phyloP scores from a whole-genome alignment of 2,888 invertebrate genomes.

The Melangyna quadrimaculata region DNA sequence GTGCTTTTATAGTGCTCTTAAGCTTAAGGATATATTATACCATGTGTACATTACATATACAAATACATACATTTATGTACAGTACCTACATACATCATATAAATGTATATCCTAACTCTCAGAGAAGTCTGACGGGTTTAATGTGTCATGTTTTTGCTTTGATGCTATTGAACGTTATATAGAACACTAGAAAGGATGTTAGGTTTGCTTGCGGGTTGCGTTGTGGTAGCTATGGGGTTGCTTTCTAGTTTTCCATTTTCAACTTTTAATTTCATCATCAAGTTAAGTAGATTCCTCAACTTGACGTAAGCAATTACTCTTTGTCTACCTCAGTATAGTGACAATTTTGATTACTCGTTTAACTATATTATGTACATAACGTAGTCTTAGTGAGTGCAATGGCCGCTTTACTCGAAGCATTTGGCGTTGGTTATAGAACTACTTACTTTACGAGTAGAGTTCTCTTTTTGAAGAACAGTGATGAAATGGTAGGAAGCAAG shows the following conservation, averaged over 20 bases:
- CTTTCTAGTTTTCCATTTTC: slow-evolving; percentile 25
- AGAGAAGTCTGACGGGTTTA: slow-evolving; percentile 4
- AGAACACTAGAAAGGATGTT: slow-evolving; percentile 12
- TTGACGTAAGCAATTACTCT: slow-evolving; percentile 28
- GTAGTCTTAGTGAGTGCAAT: slow-evolving; percentile 1
- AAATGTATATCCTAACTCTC: background rate
- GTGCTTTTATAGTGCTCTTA: background rate
- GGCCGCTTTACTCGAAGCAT: background rate
- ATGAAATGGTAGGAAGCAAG: background rate
- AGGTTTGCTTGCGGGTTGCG: background rate
- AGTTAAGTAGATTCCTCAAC: slow-evolving; percentile 22
- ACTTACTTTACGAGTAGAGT: background rate
- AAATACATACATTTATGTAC: too few relatives aligned
- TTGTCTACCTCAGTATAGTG: background rate
- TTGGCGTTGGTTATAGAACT: background rate
- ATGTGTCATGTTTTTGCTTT: slow-evolving; percentile 21
- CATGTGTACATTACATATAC: background rate
- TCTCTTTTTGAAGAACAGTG: background rate
- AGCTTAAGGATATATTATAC: background rate
- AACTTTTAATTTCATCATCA: slow-evolving; percentile 55
- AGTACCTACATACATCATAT: background rate
- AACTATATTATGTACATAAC: too few relatives aligned
- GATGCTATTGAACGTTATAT: slow-evolving; percentile 19
- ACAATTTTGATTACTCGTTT: slow-evolving; percentile 8
- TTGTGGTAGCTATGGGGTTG: slow-evolving; percentile 37